These are phyloP conservation scores for Atta texana DNA, from an alignment of 1,140 invertebrate genomes.

Conservation along the genomic window DNA sequence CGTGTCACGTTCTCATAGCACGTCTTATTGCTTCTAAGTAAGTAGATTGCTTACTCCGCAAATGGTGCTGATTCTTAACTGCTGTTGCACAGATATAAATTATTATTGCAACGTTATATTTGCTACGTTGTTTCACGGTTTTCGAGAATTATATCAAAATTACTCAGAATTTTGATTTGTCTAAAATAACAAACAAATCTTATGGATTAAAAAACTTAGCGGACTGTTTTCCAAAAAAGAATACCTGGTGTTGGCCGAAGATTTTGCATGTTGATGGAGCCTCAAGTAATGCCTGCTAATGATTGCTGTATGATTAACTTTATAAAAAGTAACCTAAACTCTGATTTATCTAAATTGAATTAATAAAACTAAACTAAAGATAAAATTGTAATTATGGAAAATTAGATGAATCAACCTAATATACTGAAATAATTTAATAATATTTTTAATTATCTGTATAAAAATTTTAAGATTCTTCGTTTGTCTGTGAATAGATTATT, in stretches of 20 bases:
- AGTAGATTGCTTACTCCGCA: constrained; percentile 63
- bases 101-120: constrained; percentile 67
- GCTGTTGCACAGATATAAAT: constrained; percentile 78
- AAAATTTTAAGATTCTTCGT: background rate
- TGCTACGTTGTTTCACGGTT: constrained; percentile 26
- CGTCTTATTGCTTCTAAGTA: constrained; percentile 64
- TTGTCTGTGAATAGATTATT: background rate
- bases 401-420: too few relatives aligned
- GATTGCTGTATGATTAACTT: background rate
- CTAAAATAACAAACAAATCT: constrained; percentile 6
- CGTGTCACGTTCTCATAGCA: constrained; percentile 43
- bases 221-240: background rate
- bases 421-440: background rate
- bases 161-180: background rate
- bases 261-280: background rate
- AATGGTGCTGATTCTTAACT: constrained; percentile 27
- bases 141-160: background rate
- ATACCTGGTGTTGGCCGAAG: background rate
- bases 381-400: background rate
- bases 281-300: too few relatives aligned
- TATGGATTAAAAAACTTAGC: background rate
- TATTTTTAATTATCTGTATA: background rate
- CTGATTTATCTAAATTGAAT: background rate
- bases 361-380: background rate
- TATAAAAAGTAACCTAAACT: background rate